A percentile compares a stretch with the other conserved stretches of the same genome.
Conservation (phyloP, 92 coral and sea anemone genomes). For the Scolanthus callimorphus region DNA sequence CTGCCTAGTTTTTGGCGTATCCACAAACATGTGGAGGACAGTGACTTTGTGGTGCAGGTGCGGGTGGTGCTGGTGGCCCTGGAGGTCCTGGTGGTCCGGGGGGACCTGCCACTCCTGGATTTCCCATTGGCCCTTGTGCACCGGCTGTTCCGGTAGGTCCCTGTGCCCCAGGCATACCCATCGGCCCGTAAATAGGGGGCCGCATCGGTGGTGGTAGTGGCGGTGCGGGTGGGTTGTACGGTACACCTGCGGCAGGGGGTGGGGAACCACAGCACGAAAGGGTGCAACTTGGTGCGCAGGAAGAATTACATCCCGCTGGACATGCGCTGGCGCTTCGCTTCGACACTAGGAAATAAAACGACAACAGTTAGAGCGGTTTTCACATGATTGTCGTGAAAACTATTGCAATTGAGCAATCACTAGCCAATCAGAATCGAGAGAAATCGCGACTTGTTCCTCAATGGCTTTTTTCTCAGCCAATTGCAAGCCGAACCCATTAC, state of each 20-base stretch:
- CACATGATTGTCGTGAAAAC: too few species aligned
- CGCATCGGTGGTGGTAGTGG: constrained; percentile 44
- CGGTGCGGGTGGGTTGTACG: constrained; percentile 32
- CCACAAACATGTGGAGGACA: too few species aligned
- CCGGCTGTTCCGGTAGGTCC: constrained; percentile 51
- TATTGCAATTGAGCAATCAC: too few species aligned
- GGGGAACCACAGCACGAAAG: constrained; percentile 26
- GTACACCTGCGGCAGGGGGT: constrained; percentile 34
- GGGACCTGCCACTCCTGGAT: constrained; percentile 60
- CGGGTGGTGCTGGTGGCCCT: constrained; percentile 63
- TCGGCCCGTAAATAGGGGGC: constrained; percentile 44
- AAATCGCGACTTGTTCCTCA: too few species aligned
- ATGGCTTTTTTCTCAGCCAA: too few species aligned
- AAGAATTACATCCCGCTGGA: constrained; percentile 31
- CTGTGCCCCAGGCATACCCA: constrained; percentile 23
- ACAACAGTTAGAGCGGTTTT: too few species aligned
- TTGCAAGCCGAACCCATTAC: too few species aligned
- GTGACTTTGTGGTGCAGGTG: constrained; percentile 59
- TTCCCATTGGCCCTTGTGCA: constrained; percentile 49
- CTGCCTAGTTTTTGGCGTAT: too few species aligned
- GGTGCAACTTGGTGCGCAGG: constrained; percentile 56
- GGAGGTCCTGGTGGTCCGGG: constrained; percentile 80
- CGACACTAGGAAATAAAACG: neutral
- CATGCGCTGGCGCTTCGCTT: constrained; percentile 70
- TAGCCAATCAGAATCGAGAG: too few species aligned